phyloP scores from a whole-genome alignment of 2,797 vertebrate genomes.

The Luscinia luscinia region DNA sequence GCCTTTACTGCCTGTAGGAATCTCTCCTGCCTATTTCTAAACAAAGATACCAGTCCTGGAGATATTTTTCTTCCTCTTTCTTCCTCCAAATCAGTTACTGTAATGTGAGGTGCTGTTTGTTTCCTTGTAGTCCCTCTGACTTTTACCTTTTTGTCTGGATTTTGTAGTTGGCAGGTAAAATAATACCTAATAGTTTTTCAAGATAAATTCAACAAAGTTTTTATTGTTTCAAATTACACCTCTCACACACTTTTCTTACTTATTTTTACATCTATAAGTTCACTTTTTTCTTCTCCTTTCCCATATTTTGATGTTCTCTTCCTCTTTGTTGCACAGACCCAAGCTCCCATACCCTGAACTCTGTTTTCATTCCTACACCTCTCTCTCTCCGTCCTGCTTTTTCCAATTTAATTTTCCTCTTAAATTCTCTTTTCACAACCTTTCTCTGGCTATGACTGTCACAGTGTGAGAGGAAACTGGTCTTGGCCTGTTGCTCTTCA shows the following conservation, averaged over 20 bases:
- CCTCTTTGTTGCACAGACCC: not conserved
- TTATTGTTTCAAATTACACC: not conserved
- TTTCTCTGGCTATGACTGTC: not conserved
- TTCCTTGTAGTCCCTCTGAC: not conserved
- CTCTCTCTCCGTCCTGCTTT: not conserved
- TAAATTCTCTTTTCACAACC: not conserved
- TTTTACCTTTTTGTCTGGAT: not conserved
- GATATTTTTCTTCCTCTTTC: not conserved
- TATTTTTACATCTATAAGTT: not conserved
- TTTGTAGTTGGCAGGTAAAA: not conserved
- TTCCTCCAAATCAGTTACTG: not conserved
- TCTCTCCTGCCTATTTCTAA: not conserved
- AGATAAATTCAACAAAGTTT: not conserved
- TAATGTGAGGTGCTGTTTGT: not conserved
- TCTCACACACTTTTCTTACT: not conserved
- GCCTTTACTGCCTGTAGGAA: not conserved
- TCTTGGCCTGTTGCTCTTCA: not conserved
- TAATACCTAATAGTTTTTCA: not conserved
- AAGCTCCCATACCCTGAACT: not conserved
- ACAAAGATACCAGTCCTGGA: not conserved
- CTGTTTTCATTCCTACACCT: not conserved
- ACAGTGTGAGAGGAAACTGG: not conserved
- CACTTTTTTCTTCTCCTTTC: not conserved
- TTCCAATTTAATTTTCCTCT: not conserved
- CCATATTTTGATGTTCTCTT: not conserved